Evolutionary conservation across 2,888 invertebrate species (phyloP).

Genomic region (Zelleria hepariella): DNA sequence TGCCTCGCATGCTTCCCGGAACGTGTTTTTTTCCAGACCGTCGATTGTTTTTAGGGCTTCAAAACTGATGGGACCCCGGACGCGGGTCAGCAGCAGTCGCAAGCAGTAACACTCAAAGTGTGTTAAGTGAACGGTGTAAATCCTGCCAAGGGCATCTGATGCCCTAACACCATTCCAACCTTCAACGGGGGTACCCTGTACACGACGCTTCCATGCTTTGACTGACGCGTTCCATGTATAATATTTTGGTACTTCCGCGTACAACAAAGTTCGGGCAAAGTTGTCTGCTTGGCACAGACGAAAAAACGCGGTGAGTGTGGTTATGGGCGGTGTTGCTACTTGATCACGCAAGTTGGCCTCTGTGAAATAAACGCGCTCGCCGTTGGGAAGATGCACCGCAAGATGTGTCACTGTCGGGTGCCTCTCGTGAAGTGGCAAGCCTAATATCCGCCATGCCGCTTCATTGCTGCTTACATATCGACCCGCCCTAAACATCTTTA

Average conservation of each 20-base stretch:
- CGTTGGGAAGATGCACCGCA: slow-evolving; percentile 21
- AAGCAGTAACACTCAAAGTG: slow-evolving; percentile 19
- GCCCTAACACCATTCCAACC: slow-evolving; percentile 15
- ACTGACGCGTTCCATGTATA: slow-evolving; percentile 18
- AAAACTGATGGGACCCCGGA: slow-evolving; percentile 16
- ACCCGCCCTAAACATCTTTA: slow-evolving; percentile 22
- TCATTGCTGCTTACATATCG: slow-evolving; percentile 26
- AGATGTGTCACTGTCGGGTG: slow-evolving; percentile 21
- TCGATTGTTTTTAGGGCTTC: slow-evolving; percentile 25
- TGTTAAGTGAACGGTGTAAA: slow-evolving; percentile 20
- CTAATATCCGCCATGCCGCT: slow-evolving; percentile 24
- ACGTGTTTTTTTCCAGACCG: slow-evolving; percentile 21
- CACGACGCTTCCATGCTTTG: slow-evolving; percentile 18
- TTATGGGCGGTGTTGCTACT: slow-evolving; percentile 11
- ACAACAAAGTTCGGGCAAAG: slow-evolving; percentile 32
- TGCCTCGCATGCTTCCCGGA: slow-evolving; percentile 16
- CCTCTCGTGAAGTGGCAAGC: slow-evolving; percentile 19
- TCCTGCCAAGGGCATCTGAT: slow-evolving; percentile 18
- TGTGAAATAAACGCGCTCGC: slow-evolving; percentile 30
- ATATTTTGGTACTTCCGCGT: slow-evolving; percentile 25
- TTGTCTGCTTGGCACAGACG: slow-evolving; percentile 25
- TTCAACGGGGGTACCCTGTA: slow-evolving; percentile 19
- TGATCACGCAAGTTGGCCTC: slow-evolving; percentile 21
- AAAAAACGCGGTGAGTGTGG: slow-evolving; percentile 32
- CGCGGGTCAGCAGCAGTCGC: slow-evolving; percentile 16